These are phyloP conservation scores for Nibea albiflora DNA, from an alignment of 2,113 vertebrate genomes.

Conservation along the genomic window DNA sequence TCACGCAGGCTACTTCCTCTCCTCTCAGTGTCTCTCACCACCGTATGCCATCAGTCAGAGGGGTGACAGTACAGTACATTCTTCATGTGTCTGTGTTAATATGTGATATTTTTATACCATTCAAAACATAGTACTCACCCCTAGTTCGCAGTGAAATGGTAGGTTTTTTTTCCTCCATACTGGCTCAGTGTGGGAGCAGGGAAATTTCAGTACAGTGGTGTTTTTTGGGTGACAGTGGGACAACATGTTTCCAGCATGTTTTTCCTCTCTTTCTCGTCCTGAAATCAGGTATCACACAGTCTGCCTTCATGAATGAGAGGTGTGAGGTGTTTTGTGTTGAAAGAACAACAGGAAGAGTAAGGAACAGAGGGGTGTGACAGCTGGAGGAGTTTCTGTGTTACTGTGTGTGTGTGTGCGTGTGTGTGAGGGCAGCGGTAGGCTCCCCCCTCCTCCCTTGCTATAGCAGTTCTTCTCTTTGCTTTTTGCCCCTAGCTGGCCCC, in stretches of 20 bases:
- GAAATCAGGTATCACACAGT: conserved; percentile 12
- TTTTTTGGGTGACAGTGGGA: conserved; percentile 47
- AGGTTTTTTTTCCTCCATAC: not conserved
- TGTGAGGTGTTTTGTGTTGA: conserved; percentile 60
- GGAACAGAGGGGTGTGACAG: conserved; percentile 15
- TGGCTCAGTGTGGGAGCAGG: conserved; percentile 77
- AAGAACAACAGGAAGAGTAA: conserved; percentile 35
- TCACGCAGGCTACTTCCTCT: conserved; percentile 26
- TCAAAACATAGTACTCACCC: conserved; percentile 45
- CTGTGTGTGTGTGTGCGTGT: conserved; percentile 6
- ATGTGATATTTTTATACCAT: conserved; percentile 17
- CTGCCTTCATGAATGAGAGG: conserved; percentile 51
- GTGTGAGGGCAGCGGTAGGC: conserved; percentile 27
- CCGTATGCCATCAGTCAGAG: conserved; percentile 31
- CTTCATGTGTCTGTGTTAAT: conserved; percentile 59
- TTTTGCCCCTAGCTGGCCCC: conserved; percentile 87
- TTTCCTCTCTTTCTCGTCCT: conserved; percentile 17
- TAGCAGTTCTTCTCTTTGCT: conserved; percentile 85
- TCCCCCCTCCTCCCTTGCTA: conserved; percentile 70
- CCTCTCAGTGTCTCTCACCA: conserved; percentile 16
- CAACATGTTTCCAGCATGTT: conserved; percentile 58
- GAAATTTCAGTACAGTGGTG: conserved; percentile 31
- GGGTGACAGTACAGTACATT: conserved; percentile 74
- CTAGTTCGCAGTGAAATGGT: conserved; percentile 28
- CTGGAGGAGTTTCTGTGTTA: not conserved